Conservation (phyloP, 1,140 invertebrate species). For the Drosophila littoralis region DNA sequence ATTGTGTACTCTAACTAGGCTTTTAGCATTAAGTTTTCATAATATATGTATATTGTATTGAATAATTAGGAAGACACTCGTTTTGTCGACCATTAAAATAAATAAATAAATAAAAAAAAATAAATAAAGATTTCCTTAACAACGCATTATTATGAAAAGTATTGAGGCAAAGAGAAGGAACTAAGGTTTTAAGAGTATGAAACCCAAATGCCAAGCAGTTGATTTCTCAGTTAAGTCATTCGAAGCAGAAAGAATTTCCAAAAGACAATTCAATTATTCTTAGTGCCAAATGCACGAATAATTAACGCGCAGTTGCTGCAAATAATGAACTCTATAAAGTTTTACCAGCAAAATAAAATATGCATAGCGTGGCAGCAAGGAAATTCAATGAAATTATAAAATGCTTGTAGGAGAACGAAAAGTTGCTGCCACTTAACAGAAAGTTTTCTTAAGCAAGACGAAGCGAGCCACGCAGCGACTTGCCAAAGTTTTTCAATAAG, state of each 20-base stretch:
- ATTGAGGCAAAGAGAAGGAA: too few species aligned
- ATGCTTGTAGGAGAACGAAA: slow-evolving; percentile 42
- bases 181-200: background rate
- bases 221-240: slow-evolving; percentile 15
- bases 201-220: slow-evolving; percentile 3
- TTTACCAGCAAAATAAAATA: slow-evolving; percentile 48
- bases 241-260: background rate
- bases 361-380: slow-evolving; percentile 10
- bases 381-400: slow-evolving; percentile 65
- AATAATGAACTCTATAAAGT: slow-evolving; percentile 66
- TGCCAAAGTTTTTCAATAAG: slow-evolving; percentile 75
- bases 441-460: slow-evolving; percentile 54
- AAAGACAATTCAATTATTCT: slow-evolving; percentile 54
- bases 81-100: too few species aligned
- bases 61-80: too few species aligned
- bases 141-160: background rate
- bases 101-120: too few species aligned
- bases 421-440: slow-evolving; percentile 70
- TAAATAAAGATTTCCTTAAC: background rate
- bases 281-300: slow-evolving; percentile 58
- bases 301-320: slow-evolving; percentile 52
- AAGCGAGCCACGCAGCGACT: slow-evolving; percentile 19
- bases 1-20: too few species aligned
- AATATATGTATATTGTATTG: too few species aligned
- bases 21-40: too few species aligned